These are phyloP conservation scores for Campylorhamphus procurvoides DNA, from an alignment of 2,113 vertebrate species.

Conservation along the genomic window DNA sequence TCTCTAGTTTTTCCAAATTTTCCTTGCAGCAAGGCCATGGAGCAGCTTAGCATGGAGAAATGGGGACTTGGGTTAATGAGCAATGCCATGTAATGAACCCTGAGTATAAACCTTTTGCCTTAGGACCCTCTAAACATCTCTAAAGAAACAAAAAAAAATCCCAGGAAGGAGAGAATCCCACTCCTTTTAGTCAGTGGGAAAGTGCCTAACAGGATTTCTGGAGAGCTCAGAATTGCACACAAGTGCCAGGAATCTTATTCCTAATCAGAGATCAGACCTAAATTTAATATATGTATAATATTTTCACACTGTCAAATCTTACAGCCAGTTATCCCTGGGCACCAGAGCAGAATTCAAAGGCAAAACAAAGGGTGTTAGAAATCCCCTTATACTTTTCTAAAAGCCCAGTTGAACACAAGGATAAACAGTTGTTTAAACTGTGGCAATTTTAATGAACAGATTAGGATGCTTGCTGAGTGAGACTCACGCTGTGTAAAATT, in stretches of 20 bases:
- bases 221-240: background rate
- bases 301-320: background rate
- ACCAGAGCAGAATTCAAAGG: background rate
- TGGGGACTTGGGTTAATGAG: constrained; percentile 25
- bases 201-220: background rate
- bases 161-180: background rate
- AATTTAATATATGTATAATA: background rate
- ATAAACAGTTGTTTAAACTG: constrained; percentile 42
- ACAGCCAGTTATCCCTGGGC: background rate
- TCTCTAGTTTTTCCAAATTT: background rate
- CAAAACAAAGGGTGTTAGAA: background rate
- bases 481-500: constrained; percentile 33
- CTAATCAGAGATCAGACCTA: background rate
- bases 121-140: background rate
- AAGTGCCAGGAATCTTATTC: background rate
- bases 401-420: background rate
- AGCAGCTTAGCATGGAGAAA: background rate
- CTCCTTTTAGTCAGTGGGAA: background rate
- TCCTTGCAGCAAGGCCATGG: background rate
- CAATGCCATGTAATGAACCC: background rate
- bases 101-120: background rate
- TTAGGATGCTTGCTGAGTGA: constrained; percentile 47
- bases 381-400: background rate
- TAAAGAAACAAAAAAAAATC: background rate
- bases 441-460: constrained; percentile 38